Base-by-base conservation (phyloP, 2,888 invertebrate genomes). In the Cinara cedri region DNA sequence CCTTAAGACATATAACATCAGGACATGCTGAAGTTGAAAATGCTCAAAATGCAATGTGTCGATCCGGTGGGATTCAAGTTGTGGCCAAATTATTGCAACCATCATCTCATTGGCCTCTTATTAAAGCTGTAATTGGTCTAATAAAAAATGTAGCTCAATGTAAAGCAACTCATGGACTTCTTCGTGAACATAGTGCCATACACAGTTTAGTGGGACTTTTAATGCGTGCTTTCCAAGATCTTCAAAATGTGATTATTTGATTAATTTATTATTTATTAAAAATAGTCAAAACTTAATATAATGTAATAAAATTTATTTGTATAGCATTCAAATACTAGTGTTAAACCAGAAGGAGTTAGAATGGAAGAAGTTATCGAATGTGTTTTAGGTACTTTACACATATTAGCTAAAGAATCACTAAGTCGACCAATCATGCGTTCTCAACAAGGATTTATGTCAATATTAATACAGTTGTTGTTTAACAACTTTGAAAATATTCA, bases 291-390 rank as follows among this genome's bases (percentile, higher is more conserved):
- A 9, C 19, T 11, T 51, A 62, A 46, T 4, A 51, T 54, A 24
- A n/a, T 55, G 8, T 55, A 46, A 60, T 24, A n/a, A 34, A 34
- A 65, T 55, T 76, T 26, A 19, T 76, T 34, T 6, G 46, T 68
- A 42, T n/a, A 78, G 78, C 68, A 78, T 70, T 70, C 78, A 42
- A 78, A 78, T 62, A 78, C 78, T 70, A 68, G 63, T 62, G 55
- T 81, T 55, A 60, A 72, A 86, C 94, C 95, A 0, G 96, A 98
- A 86, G 98, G 98, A 19, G 98, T 99, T 9, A 91, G 97, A 62
- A 98, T 98, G 97, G 97, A 98, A 85, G 98, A 99, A 87, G 97
- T 99, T 82, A 96, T 99, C 21, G 99, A 99, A 86, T 97, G 97
- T 46, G 96, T 97, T 0, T 97, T 98, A 10, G 98, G 98, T 0